phyloP scores from a whole-genome alignment of 1,140 invertebrate genomes.

The Trachymyrmex cornetzi region DNA sequence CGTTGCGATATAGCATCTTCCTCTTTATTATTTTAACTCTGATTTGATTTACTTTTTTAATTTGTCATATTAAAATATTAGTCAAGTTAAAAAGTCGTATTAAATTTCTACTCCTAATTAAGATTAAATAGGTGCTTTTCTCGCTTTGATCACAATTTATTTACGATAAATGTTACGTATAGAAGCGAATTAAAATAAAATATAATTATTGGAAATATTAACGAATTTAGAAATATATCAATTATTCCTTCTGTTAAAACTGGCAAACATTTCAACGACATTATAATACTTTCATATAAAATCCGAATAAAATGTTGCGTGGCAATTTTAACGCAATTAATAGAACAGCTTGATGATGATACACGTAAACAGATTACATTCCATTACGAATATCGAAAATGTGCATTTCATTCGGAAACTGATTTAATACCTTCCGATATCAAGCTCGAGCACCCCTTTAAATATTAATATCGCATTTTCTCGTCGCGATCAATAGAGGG shows the following conservation, averaged over 20 bases:
- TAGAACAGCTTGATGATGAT: slow-evolving; percentile 47
- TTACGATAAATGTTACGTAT: slow-evolving; percentile 34
- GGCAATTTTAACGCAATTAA: slow-evolving; percentile 58
- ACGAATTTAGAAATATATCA: slow-evolving; percentile 34
- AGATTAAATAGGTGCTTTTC: not conserved
- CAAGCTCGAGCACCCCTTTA: slow-evolving; percentile 30
- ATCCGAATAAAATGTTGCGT: slow-evolving; percentile 44
- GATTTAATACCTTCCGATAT: slow-evolving; percentile 50
- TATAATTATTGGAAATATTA: slow-evolving; percentile 45
- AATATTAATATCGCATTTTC: slow-evolving; percentile 54
- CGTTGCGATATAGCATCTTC: not conserved
- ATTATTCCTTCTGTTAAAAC: slow-evolving; percentile 49
- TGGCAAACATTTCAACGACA: slow-evolving; percentile 50
- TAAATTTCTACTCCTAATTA: slow-evolving; percentile 1
- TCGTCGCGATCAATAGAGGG: slow-evolving; percentile 45
- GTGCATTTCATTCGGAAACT: slow-evolving; percentile 24
- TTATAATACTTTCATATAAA: slow-evolving; percentile 52
- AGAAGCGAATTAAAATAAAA: slow-evolving; percentile 44
- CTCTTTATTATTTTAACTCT: not conserved
- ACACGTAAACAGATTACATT: slow-evolving; percentile 48
- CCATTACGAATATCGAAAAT: slow-evolving; percentile 23
- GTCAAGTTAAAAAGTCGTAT: not conserved
- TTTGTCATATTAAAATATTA: not conserved
- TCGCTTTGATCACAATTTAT: slow-evolving; percentile 30
- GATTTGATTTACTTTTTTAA: not conserved